A percentile compares a stretch with the other conserved stretches of the same genome.
These are phyloP conservation scores for Cyprinodon variegatus DNA, from an alignment of 2,113 vertebrate genomes.

Conservation along the genomic window DNA sequence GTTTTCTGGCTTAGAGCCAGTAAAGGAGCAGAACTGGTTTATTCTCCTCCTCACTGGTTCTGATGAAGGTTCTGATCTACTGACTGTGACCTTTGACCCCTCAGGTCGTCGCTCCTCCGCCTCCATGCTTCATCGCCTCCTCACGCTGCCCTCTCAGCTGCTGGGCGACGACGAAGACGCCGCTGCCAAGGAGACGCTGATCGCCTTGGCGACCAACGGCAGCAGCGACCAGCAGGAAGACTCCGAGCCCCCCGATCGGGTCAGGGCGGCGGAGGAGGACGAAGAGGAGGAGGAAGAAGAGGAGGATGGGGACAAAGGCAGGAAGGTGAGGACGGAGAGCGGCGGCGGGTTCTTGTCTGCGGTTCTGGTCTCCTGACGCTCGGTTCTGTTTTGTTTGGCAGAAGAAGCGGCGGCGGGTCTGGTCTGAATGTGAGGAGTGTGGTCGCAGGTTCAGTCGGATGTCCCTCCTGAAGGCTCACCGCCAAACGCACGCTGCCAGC, in stretches of 20 bases:
- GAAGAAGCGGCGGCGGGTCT: conserved; percentile 69
- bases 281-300: conserved; percentile 47
- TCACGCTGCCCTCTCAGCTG: conserved; percentile 80
- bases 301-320: conserved; percentile 57
- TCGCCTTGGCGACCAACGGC: conserved; percentile 11
- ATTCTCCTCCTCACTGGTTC: neutral
- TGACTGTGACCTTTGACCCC: neutral
- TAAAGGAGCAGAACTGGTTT: too few species aligned
- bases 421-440: conserved; percentile 76
- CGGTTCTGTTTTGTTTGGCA: conserved; percentile 12
- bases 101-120: conserved; percentile 62
- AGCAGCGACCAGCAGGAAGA: neutral
- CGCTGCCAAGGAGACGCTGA: conserved; percentile 47
- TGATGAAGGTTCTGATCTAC: neutral
- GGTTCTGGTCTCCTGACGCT: neutral
- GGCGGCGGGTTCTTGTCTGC: neutral
- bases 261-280: conserved; percentile 46
- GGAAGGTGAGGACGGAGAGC: conserved; percentile 37
- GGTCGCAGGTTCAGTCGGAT: conserved; percentile 77
- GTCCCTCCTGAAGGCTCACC: conserved; percentile 76
- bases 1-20: too few species aligned
- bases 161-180: conserved; percentile 66
- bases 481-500: conserved; percentile 62
- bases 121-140: conserved; percentile 82
- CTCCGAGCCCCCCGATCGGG: neutral